Base-by-base conservation (phyloP, 2,888 invertebrate species). In the Lottia scabra region DNA sequence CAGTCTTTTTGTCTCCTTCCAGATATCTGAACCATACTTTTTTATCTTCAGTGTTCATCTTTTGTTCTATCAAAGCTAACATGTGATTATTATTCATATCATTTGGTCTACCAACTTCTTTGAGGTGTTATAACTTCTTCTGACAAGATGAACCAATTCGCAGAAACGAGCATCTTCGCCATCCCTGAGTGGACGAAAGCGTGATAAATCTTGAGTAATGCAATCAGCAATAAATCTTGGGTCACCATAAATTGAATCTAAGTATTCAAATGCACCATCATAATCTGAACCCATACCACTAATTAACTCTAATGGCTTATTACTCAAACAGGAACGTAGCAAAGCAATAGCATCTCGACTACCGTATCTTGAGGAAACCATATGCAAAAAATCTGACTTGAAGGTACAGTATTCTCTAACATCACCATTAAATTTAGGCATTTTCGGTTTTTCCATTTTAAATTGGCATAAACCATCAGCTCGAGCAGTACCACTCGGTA, bases 61-160 rank as follows among this genome's bases (percentile, higher is more conserved):
- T 56, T 15, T 56, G 48, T 56, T 56, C 48, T 16, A 56, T 56
- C 8, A 56, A 19, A 19, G 13, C 12, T 56, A 56, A 56, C 48
- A 56, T 56, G 48, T 56, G 48, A 10, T 56, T 56, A 56, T 56
- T 56, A 15, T 56, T 56, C 48, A 56, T 56, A 10, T 56, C 48
- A 56, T 56, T 56, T 16, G 48, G 48, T 16, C 19, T 6, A 4
- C 48, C 48, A 13, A 56, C 16, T 56, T 56, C 48, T 56, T 56
- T 56, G 8, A 56, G 48, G 48, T 56, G 48, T 56, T 56, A 56
- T 56, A 56, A 56, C 48, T 56, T 56, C 48, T 56, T 56, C 48
- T 12, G n/a, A 56, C 15, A 13, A 56, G 13, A 56, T 56, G 48
- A 56, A 56, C 48, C 16, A 56, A 56, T 19, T 56, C 48, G 19